Evolutionary conservation across 1,140 invertebrate genomes (phyloP).

Genomic region (Zophobas atratus): DNA sequence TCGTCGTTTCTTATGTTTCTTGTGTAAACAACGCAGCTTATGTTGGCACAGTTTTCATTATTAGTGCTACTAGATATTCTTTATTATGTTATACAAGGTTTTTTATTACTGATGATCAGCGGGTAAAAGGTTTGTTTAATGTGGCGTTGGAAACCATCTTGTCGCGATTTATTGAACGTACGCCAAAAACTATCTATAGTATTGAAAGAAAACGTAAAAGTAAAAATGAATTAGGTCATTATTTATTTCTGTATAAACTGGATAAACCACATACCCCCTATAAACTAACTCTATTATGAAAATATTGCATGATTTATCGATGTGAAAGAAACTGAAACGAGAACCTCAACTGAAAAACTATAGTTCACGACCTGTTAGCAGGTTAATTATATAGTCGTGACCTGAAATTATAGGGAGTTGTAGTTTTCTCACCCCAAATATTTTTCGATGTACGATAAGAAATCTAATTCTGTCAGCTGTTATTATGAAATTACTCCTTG

Average conservation of each 20-base stretch:
- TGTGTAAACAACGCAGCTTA: neutral
- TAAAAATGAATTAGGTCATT: no score
- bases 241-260: no score
- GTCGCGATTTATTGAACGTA: no score
- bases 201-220: no score
- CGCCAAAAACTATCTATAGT: no score
- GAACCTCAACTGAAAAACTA: neutral
- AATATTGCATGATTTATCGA: no score
- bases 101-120: neutral
- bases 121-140: no score
- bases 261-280: no score
- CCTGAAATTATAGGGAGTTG: constrained; percentile 10
- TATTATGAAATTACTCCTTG: neutral
- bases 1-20: neutral
- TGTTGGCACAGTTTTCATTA: no score
- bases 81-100: neutral
- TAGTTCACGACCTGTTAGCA: constrained; percentile 32
- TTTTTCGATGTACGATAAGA: constrained; percentile 28
- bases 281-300: no score
- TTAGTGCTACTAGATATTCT: no score
- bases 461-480: neutral
- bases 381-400: constrained; percentile 33
- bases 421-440: constrained; percentile 21
- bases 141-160: no score
- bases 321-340: neutral